A percentile compares a stretch with the other conserved stretches of the same genome.
Evolutionary conservation across 1,140 invertebrate genomes (phyloP).

Genomic region (Gonioctena quinquepunctata): DNA sequence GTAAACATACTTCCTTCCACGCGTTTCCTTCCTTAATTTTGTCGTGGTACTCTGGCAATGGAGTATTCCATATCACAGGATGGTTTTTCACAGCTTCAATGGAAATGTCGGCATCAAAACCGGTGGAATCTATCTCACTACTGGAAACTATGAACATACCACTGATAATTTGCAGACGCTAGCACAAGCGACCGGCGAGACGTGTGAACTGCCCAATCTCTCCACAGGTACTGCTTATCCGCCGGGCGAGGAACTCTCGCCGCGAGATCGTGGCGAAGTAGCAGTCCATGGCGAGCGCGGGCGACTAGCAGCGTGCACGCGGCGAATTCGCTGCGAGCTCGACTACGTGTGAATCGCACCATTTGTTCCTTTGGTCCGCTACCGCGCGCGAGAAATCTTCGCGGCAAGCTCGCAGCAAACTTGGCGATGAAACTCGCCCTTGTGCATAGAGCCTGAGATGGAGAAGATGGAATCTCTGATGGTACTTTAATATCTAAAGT

Average conservation of each 20-base stretch:
- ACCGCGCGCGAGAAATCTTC: background rate
- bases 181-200: background rate
- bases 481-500: too few relatives aligned
- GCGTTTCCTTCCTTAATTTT: conserved; percentile 1
- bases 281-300: background rate
- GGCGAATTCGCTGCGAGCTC: background rate
- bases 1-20: conserved; percentile 10
- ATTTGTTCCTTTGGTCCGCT: background rate
- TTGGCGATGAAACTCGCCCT: background rate
- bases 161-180: background rate
- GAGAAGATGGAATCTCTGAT: too few relatives aligned
- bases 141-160: background rate
- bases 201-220: background rate
- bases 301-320: background rate
- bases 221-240: background rate
- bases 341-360: background rate
- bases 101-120: background rate
- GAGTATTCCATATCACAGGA: conserved; percentile 5
- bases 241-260: background rate
- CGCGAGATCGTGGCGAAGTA: background rate
- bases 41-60: conserved; percentile 10
- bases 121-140: background rate
- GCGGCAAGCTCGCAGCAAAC: background rate
- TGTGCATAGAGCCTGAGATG: background rate
- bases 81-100: conserved; percentile 4